These are phyloP conservation scores for Ornithorhynchus anatinus DNA, from an alignment of 2,113 vertebrate genomes.

Conservation along the genomic window DNA sequence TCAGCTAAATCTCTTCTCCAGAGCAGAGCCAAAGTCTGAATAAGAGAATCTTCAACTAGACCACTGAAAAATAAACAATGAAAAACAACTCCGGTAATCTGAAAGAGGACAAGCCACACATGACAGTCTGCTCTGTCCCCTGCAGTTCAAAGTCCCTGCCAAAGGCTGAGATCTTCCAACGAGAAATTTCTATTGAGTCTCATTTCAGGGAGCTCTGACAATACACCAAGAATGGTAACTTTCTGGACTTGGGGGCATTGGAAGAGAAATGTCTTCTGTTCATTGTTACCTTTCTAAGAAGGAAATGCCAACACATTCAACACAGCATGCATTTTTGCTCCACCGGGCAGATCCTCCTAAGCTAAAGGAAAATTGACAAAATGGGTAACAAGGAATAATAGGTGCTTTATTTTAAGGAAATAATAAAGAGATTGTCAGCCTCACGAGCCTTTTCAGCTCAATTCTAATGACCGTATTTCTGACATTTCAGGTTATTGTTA, in stretches of 20 bases:
- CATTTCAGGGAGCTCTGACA: neutral
- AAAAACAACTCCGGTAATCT: neutral
- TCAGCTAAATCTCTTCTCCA: no score
- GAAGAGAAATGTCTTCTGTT: neutral
- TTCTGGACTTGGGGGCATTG: neutral
- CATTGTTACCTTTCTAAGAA: conserved; percentile 1
- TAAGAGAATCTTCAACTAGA: conserved; percentile 1
- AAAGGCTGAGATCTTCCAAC: fast-evolving
- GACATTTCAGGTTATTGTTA: neutral
- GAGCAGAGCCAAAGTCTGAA: no score
- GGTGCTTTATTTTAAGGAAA: conserved; percentile 12
- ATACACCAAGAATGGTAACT: fast-evolving
- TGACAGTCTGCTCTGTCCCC: fast-evolving
- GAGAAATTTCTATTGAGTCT: fast-evolving
- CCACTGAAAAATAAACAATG: conserved; percentile 46
- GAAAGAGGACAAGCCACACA: conserved; percentile 1
- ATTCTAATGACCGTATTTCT: neutral
- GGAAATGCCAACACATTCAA: conserved; percentile 9
- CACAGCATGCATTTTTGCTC: neutral
- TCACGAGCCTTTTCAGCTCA: neutral
- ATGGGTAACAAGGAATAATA: conserved; percentile 26
- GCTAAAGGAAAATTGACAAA: neutral
- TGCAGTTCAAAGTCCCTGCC: neutral
- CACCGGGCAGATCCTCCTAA: conserved; percentile 25
- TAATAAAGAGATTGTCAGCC: conserved; percentile 12